Base-by-base conservation (phyloP, 2,113 vertebrate species). In the Anseranas semipalmata region DNA sequence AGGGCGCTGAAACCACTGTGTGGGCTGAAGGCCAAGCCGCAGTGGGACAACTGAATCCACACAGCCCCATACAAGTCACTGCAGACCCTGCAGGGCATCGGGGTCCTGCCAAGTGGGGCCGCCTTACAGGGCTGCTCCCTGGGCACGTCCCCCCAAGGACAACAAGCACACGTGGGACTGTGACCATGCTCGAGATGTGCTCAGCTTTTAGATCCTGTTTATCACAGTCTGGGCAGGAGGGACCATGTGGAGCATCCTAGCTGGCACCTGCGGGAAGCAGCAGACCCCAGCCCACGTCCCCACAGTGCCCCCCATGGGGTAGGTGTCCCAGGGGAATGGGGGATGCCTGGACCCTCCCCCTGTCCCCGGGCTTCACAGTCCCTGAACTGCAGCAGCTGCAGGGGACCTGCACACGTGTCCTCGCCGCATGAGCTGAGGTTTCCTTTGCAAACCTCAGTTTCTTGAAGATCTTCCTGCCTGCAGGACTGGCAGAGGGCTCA, bases 131-230 rank as follows among this genome's bases (percentile, higher is more conserved):
- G 39, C 22, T 43, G 41, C 8, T 41, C 8, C n/a, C n/a, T 7
- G 1, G n/a, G 37, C 3, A 2, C 4, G 3, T 46, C 15, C 19
- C 15, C 32, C 20, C 1, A 2, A 53, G 48, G 28, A 72, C 39
- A 67, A 45, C 0, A 0, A 43, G 20, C 21, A 32, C 0, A 0
- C 1, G 5, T 8, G 20, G 22, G 28, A 41, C 48, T 73, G n/a
- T 24, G 41, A 35, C 27, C 9, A 0, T 32, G 55, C 35, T 30
- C 45, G 72, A 46, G 27, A 24, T 24, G 77, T 5, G 0, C 24
- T 75, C 45, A 9, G 45, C 33, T 65, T 80, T 80, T 30, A 76
- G 83, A 90, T 52, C 27, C 63, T 43, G 30, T 52, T 81, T 83
- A 22, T 62, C 84, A 48, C 55, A 66, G 76, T 45, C 73, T 71